phyloP scores from a whole-genome alignment of 2,888 invertebrate genomes.

The Cistogaster globosa region DNA sequence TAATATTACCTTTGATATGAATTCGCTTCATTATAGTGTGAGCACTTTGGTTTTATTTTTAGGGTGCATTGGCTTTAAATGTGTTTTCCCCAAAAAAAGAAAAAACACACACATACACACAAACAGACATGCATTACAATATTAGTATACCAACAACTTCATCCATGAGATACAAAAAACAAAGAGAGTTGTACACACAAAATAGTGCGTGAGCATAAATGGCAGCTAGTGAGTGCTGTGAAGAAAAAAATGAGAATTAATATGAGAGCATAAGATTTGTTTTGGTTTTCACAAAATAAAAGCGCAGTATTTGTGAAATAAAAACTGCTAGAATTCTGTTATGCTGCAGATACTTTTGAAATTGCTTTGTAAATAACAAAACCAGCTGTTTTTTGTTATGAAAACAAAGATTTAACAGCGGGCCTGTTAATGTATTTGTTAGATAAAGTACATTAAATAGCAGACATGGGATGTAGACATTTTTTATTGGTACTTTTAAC shows the following conservation, averaged over 20 bases:
- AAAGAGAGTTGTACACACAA: conserved; percentile 21
- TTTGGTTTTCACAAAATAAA: conserved; percentile 8
- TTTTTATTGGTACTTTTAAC: too few species aligned
- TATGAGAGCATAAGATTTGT: conserved; percentile 5
- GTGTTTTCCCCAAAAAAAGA: conserved; percentile 15
- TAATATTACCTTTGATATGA: conserved; percentile 1
- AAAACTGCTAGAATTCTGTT: conserved; percentile 60
- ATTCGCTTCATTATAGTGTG: conserved; percentile 46
- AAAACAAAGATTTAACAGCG: conserved; percentile 38
- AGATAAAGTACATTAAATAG: background rate
- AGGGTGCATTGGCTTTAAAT: conserved; percentile 64
- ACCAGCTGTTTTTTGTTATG: conserved; percentile 62
- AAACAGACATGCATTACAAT: background rate
- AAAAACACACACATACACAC: background rate
- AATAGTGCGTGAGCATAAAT: conserved; percentile 34
- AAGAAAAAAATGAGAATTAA: conserved; percentile 2
- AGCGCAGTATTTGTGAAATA: conserved; percentile 25
- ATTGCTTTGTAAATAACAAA: conserved; percentile 41
- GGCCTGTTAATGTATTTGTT: background rate
- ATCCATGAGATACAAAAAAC: conserved; percentile 24
- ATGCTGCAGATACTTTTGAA: conserved; percentile 51
- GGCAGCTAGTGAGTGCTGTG: background rate
- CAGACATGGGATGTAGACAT: background rate
- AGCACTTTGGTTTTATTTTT: conserved; percentile 1
- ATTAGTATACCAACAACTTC: conserved; percentile 55